Conservation (phyloP, 1,140 invertebrate genomes). For the Leptinotarsa defecta region DNA sequence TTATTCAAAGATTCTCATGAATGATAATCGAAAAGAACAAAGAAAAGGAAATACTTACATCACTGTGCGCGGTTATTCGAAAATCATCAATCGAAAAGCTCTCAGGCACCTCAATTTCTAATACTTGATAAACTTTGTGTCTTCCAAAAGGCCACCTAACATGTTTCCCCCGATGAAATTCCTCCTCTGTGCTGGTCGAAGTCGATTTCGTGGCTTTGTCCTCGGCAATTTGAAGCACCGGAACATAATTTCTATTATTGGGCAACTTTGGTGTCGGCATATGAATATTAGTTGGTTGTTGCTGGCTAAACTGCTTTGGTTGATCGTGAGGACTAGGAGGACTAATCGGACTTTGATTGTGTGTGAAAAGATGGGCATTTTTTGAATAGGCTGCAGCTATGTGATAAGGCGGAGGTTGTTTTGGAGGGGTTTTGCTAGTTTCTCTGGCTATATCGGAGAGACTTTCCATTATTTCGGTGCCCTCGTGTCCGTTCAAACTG, state of each 20-base stretch:
- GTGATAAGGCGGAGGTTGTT: constrained; percentile 69
- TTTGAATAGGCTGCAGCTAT: constrained; percentile 72
- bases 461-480: constrained; percentile 35
- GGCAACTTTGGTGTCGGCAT: constrained; percentile 46
- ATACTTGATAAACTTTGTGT: constrained; percentile 44
- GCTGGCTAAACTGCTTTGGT: constrained; percentile 54
- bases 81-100: constrained; percentile 40
- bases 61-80: constrained; percentile 41
- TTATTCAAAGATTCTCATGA: no score
- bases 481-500: constrained; percentile 39
- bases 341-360: constrained; percentile 39
- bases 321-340: constrained; percentile 47
- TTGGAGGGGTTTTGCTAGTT: constrained; percentile 39
- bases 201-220: constrained; percentile 28
- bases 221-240: constrained; percentile 27
- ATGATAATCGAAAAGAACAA: no score
- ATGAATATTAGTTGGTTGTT: constrained; percentile 52
- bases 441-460: constrained; percentile 27
- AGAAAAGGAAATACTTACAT: constrained; percentile 37
- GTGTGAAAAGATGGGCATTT: constrained; percentile 60
- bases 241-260: constrained; percentile 34
- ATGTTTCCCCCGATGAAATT: constrained; percentile 22
- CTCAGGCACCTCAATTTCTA: constrained; percentile 43
- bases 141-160: constrained; percentile 45
- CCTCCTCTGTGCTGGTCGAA: constrained; percentile 29